Evolutionary conservation across 2,113 vertebrate genomes (phyloP), one percentile per base, ranked within the genome.

Genomic region (Proterorhinus semilunaris): DNA sequence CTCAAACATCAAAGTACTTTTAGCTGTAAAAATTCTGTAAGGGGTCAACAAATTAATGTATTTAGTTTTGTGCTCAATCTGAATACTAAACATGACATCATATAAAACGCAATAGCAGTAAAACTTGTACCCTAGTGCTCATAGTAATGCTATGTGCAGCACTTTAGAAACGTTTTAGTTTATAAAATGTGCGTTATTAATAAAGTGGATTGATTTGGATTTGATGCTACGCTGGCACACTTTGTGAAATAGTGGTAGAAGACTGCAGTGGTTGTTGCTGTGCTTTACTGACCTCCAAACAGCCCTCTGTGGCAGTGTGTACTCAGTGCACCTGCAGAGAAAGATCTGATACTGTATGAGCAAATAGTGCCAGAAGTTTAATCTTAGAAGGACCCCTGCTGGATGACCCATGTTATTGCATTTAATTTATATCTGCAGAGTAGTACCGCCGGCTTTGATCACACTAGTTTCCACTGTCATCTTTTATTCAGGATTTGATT

Each of bases 401-500:
- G 87, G 86, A 73, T 2, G 1, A 4, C 0, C 4, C 43, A 0
- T 4, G 64, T 62, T 72, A 78, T 63, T 85, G 45, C 79, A 50
- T 45, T 48, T 8, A n/a, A 10, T 10, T 6, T 21, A 21, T 10
- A 51, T 7, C 50, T 51, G 50, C 13, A 54, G 27, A 57, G 7
- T 47, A 10, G 7, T 47, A 6, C 7, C 6, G 46, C 46, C 2
- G 5, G 7, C 21, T 55, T 27, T 55, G 17, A 8, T 36, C 1
- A 55, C 17, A 27, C n/a, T 8, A 0, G 8, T 55, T 8, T 11
- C 43, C 42, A 7, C 42, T 55, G 27, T 36, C n/a, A 17, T 53
- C n/a, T 10, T 44, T 42, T 78, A 49, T 57, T 11, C 76, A 99
- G 98, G 98, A 99, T 87, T 94, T 99, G 81, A 97, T 99, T 82